Conservation (phyloP, 2,797 vertebrate species). For the Pipistrellus nathusii region DNA sequence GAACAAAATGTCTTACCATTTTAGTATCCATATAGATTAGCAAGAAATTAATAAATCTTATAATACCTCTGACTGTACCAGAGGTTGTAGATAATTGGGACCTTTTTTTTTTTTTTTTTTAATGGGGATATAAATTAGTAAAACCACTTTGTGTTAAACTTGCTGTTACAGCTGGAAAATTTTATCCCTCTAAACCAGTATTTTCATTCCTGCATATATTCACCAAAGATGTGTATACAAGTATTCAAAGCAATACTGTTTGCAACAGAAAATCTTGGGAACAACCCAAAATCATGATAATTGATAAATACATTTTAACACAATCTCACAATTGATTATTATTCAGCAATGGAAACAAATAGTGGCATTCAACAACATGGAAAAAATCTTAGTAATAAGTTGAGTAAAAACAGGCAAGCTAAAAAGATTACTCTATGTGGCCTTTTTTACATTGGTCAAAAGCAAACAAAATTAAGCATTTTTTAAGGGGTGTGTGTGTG, state of each 20-base stretch:
- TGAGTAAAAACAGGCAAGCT: slow-evolving; percentile 3
- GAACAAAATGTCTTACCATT: not conserved
- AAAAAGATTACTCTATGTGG: not conserved
- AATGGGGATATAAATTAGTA: not conserved
- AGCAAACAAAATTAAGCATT: not conserved
- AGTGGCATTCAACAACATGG: not conserved
- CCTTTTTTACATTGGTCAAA: slow-evolving; percentile 44
- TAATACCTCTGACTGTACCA: not conserved
- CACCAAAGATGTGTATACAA: not conserved
- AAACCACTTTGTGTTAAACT: not conserved
- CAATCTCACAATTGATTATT: not conserved
- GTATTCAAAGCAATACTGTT: not conserved
- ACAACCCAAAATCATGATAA: not conserved
- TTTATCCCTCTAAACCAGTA: not conserved
- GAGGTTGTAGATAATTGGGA: not conserved
- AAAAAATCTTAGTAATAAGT: slow-evolving; percentile 42
- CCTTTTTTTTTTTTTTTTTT: not conserved
- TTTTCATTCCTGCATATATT: not conserved
- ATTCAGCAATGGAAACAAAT: slow-evolving; percentile 1
- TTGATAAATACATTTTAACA: not conserved
- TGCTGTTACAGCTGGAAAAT: not conserved
- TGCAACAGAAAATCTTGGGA: not conserved
- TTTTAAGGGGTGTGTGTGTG: too few relatives aligned
- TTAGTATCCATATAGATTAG: not conserved
- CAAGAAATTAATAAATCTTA: slow-evolving; percentile 26